Base-by-base conservation (phyloP, 1,140 invertebrate species). In the Colletes gigas region DNA sequence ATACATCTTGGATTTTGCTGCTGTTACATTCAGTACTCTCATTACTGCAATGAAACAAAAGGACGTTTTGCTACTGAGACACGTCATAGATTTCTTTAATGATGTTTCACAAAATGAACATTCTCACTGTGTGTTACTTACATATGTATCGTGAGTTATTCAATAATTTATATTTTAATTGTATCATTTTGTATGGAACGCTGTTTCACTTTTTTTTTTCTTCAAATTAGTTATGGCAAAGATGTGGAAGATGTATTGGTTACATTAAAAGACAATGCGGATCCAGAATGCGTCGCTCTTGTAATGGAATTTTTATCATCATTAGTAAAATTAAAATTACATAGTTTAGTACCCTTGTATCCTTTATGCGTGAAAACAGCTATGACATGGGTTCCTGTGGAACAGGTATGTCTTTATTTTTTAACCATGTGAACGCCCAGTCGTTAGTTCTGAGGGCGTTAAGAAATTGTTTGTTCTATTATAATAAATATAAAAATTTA, bases 51-150 rank as follows among this genome's bases (percentile, higher is more conserved):
- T 95, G 74, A 91, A 89, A 74, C 88, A 89, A 39, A 90, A 91
- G 62, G 94, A 95, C 85, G 74, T 92, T 17, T 82, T 93, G 44
- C 83, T 94, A 14, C 72, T 95, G 19, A 88, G 93, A 74, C 94
- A 95, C 59, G 92, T 94, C 17, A 92, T 94, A 21, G 94, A 94
- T 66, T 95, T 95, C 88, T 95, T 95, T 81, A 89, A 94, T 17
- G 94, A 95, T 84, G 89, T 94, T 6, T 90, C 89, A 14, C 83
- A 91, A 52, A 93, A 92, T 54, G 90, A 91, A 79, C 89, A 89
- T 69, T 91, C 86, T 14, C 88, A 83, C 82, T 70, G 78, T 47
- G 78, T 88, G 9, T 57, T 92, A 7, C 54, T 87, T n/a, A 88
- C 85, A 52, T 93, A 93, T 75, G 8, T 83, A 30, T 78, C 86